phyloP scores from a whole-genome alignment of 2,797 vertebrate species.

The Crenichthys baileyi region DNA sequence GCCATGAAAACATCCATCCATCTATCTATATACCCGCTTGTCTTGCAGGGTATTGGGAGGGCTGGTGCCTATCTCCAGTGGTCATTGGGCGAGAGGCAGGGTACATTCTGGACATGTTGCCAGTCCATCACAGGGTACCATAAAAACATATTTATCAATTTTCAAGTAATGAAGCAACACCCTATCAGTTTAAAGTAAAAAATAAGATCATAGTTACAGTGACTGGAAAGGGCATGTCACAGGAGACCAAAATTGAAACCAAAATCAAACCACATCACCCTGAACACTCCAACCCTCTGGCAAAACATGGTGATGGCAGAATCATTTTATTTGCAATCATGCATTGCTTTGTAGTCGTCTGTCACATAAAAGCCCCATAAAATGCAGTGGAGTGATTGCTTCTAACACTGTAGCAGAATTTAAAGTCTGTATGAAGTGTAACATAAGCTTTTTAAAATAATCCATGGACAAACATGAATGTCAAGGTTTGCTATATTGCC shows the following conservation, averaged over 20 bases:
- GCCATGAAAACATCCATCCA: neutral
- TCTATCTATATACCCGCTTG: neutral
- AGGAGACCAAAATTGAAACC: too few species aligned
- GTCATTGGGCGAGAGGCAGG: neutral
- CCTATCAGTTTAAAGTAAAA: neutral
- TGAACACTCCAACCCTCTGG: neutral
- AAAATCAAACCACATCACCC: too few species aligned
- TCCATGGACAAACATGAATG: neutral
- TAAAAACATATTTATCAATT: too few species aligned
- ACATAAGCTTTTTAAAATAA: neutral
- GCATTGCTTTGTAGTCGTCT: neutral
- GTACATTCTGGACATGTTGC: neutral
- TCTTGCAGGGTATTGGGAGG: neutral
- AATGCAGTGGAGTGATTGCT: neutral
- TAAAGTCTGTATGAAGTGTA: neutral
- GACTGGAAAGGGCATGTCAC: too few species aligned
- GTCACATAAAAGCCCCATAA: neutral
- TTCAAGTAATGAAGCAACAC: neutral
- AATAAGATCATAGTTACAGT: neutral
- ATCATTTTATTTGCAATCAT: neutral
- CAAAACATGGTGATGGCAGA: neutral
- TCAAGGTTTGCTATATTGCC: neutral
- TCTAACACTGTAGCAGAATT: too few species aligned
- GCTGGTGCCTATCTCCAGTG: neutral
- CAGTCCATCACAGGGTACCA: neutral